These are phyloP conservation scores for Neopelma chrysocephalum DNA, from an alignment of 2,797 vertebrate genomes.

Conservation along the genomic window DNA sequence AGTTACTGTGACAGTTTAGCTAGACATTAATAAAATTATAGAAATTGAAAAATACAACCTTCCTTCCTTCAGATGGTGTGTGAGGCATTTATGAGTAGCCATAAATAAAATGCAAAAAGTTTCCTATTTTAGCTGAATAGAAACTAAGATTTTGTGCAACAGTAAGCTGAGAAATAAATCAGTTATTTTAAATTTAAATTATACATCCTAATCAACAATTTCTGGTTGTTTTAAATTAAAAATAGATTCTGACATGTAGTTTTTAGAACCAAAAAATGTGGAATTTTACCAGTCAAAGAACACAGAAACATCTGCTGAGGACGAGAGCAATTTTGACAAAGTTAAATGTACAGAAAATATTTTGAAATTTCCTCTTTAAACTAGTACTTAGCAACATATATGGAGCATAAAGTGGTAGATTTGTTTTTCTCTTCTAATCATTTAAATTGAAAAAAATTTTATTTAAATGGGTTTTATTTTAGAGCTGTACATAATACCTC, in stretches of 20 bases:
- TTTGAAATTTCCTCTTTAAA: neutral
- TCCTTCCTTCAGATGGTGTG: neutral
- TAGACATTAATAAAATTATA: neutral
- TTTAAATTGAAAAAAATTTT: neutral
- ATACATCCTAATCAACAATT: neutral
- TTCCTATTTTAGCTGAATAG: neutral
- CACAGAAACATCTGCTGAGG: neutral
- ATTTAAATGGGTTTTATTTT: neutral
- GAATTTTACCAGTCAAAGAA: neutral
- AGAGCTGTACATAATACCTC: neutral
- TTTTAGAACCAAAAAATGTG: neutral
- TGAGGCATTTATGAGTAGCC: neutral
- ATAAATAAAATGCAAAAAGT: neutral
- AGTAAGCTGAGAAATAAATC: neutral
- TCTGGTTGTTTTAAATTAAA: neutral
- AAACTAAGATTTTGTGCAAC: neutral
- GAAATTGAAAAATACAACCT: neutral
- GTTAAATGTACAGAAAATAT: neutral
- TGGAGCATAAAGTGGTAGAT: neutral
- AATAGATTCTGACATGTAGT: neutral
- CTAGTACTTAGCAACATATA: neutral
- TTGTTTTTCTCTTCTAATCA: neutral
- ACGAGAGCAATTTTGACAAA: neutral
- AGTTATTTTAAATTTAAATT: neutral
- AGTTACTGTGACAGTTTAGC: neutral